A percentile compares a stretch with the other conserved stretches of the same genome.
phyloP scores from a whole-genome alignment of 2,113 vertebrate genomes.

The Toxotes chatareus region DNA sequence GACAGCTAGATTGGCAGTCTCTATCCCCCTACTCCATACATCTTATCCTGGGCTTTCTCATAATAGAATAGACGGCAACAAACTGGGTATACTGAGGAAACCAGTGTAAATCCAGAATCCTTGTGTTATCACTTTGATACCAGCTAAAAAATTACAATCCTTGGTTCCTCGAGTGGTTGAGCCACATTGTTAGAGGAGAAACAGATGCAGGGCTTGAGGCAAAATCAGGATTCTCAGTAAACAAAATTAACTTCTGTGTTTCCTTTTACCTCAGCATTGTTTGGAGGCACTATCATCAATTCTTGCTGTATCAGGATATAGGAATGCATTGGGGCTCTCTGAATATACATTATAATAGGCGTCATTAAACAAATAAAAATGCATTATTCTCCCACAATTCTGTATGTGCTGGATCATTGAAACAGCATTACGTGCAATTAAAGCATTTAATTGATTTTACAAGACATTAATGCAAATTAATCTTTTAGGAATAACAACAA shows the following conservation, averaged over 20 bases:
- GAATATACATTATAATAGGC: slow-evolving; percentile 39
- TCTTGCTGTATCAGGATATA: slow-evolving; percentile 7
- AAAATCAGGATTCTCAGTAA: slow-evolving; percentile 18
- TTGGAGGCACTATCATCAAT: slow-evolving; percentile 8
- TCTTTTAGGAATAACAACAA: background rate
- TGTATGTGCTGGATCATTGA: slow-evolving; percentile 55
- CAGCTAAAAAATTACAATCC: slow-evolving; percentile 12
- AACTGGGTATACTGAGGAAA: slow-evolving; percentile 27
- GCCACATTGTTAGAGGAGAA: slow-evolving; percentile 3
- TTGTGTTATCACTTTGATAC: background rate
- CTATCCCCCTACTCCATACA: slow-evolving; percentile 39
- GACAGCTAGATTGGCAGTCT: slow-evolving; percentile 53
- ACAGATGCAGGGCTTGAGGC: slow-evolving; percentile 3
- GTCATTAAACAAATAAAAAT: slow-evolving; percentile 63
- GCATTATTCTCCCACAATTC: slow-evolving; percentile 20
- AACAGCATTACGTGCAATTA: slow-evolving; percentile 50
- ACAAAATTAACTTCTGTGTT: background rate
- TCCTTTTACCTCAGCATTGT: slow-evolving; percentile 23
- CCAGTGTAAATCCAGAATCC: slow-evolving; percentile 10
- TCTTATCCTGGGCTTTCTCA: slow-evolving; percentile 44
- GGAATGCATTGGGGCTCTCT: slow-evolving; percentile 5
- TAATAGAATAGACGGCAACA: slow-evolving; percentile 51
- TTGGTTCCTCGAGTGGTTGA: background rate
- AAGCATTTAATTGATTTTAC: slow-evolving; percentile 66
- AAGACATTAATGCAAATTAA: slow-evolving; percentile 60